phyloP scores from a whole-genome alignment of 2,113 vertebrate genomes.

The Etheostoma spectabile region DNA sequence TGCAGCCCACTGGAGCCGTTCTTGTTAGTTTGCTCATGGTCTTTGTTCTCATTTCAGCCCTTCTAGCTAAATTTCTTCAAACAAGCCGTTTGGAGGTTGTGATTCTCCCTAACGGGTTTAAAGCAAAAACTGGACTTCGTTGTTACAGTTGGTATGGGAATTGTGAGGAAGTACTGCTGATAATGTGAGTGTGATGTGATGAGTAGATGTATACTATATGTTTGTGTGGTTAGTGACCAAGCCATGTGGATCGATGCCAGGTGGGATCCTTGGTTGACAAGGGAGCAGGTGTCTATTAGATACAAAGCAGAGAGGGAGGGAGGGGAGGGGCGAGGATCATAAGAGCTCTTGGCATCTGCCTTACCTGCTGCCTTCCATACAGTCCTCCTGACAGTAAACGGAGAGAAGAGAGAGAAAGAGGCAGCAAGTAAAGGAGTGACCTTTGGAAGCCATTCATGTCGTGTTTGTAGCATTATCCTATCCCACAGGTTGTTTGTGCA shows the following conservation, averaged over 20 bases:
- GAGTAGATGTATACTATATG: constrained; percentile 16
- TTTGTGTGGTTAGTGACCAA: constrained; percentile 43
- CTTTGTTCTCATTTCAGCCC: constrained; percentile 73
- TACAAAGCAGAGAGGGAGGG: constrained; percentile 48
- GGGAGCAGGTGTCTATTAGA: constrained; percentile 77
- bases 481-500: constrained; percentile 16
- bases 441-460: constrained; percentile 22
- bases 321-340: constrained; percentile 26
- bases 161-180: constrained; percentile 16
- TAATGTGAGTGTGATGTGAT: constrained; percentile 21
- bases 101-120: constrained; percentile 59
- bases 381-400: constrained; percentile 39
- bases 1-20: constrained; percentile 62
- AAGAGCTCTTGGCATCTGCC: constrained; percentile 71
- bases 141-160: constrained; percentile 39
- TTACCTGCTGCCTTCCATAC: constrained; percentile 73
- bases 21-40: constrained; percentile 76
- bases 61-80: constrained; percentile 70
- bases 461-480: constrained; percentile 13
- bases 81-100: constrained; percentile 68
- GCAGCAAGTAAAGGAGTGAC: constrained; percentile 26
- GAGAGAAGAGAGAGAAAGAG: constrained; percentile 14
- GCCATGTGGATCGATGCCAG: constrained; percentile 62
- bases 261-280: constrained; percentile 65
- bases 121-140: constrained; percentile 25